phyloP scores from a whole-genome alignment of 2,888 invertebrate species.

The Mesochorus sp. region DNA sequence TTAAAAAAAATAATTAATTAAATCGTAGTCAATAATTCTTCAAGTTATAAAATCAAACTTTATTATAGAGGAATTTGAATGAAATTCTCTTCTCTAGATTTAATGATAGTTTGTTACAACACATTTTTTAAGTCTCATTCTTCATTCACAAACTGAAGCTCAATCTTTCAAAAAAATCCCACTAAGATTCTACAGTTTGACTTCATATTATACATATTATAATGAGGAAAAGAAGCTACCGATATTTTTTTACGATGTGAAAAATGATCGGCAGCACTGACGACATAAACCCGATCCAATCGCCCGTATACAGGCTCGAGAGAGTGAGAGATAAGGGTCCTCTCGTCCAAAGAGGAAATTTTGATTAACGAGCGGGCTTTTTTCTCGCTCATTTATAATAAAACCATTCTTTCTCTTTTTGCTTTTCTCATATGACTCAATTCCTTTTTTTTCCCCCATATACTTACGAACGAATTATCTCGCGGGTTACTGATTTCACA shows the following conservation, averaged over 20 bases:
- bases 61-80: too few relatives aligned
- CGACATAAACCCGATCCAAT: conserved; percentile 11
- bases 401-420: background rate
- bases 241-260: conserved; percentile 23
- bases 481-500: background rate
- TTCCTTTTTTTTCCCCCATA: background rate
- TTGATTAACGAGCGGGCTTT: conserved; percentile 33
- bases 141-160: background rate
- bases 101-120: too few relatives aligned
- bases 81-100: too few relatives aligned
- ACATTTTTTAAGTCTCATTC: background rate
- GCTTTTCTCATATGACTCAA: background rate
- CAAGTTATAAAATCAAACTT: too few relatives aligned
- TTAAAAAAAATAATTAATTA: too few relatives aligned
- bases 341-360: background rate
- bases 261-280: conserved; percentile 26
- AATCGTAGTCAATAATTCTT: too few relatives aligned
- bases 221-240: background rate
- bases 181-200: background rate
- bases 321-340: background rate
- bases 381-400: conserved; percentile 2
- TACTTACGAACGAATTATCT: background rate
- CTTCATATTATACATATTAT: background rate
- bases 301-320: background rate
- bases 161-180: background rate